Conservation (phyloP, 2,888 invertebrate species). For the Cephus runcator region DNA sequence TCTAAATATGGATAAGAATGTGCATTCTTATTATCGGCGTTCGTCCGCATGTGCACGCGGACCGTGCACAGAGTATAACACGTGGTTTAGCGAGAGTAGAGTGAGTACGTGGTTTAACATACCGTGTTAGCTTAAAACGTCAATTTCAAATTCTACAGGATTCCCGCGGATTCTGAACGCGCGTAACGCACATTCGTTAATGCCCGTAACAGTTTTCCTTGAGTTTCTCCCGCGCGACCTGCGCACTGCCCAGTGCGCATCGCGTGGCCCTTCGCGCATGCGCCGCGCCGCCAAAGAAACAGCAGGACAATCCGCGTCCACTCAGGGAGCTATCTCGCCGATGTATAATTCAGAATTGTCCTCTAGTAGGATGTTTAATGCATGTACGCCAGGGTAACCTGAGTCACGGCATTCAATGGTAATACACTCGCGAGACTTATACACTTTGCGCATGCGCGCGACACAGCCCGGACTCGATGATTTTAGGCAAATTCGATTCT, state of each 20-base stretch:
- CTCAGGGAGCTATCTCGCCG: constrained; percentile 46
- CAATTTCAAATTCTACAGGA: neutral
- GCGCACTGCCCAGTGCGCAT: neutral
- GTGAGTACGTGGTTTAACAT: neutral
- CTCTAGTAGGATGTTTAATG: constrained; percentile 59
- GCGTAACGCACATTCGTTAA: neutral
- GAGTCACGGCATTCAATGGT: constrained; percentile 54
- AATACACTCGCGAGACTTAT: constrained; percentile 44
- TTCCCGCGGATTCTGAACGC: neutral
- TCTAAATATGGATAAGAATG: constrained; percentile 61
- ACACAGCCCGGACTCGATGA: neutral
- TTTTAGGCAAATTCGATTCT: constrained; percentile 42
- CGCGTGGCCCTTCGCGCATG: neutral
- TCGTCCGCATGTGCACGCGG: neutral
- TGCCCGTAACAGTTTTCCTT: neutral
- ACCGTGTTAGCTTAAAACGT: neutral
- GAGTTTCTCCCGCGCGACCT: neutral
- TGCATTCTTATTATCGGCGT: constrained; percentile 46
- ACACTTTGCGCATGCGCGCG: constrained; percentile 21
- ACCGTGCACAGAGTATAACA: too few relatives aligned
- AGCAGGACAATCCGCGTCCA: constrained; percentile 50
- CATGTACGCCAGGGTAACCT: constrained; percentile 39
- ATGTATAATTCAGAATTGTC: constrained; percentile 63
- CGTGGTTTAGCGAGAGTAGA: too few relatives aligned
- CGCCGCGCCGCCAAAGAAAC: constrained; percentile 39